Conservation (phyloP, 2,888 invertebrate genomes). For the Dilophus febrilis region DNA sequence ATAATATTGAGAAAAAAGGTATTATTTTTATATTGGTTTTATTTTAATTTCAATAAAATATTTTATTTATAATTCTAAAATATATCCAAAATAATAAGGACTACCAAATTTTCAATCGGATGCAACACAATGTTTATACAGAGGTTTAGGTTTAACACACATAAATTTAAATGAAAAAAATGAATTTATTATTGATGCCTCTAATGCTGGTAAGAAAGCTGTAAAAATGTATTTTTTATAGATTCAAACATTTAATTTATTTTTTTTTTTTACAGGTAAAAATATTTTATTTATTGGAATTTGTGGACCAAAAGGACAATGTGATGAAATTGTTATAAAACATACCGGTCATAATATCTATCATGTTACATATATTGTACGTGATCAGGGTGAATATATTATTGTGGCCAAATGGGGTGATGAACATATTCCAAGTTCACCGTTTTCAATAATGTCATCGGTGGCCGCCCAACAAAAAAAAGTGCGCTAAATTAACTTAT, state of each 20-base stretch:
- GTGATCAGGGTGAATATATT: conserved; percentile 77
- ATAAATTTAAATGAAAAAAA: conserved; percentile 22
- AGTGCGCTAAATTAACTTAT: too few relatives aligned
- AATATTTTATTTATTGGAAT: conserved; percentile 85
- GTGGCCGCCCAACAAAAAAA: too few relatives aligned
- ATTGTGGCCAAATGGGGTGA: conserved; percentile 87
- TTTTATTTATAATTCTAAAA: too few relatives aligned
- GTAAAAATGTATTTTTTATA: neutral
- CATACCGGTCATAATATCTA: conserved; percentile 76
- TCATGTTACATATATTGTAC: conserved; percentile 70
- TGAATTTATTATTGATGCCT: conserved; percentile 25
- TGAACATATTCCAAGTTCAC: conserved; percentile 82
- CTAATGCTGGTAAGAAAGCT: conserved; percentile 14
- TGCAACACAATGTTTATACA: too few relatives aligned
- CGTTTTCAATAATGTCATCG: too few relatives aligned
- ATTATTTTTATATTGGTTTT: too few relatives aligned
- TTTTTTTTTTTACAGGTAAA: conserved; percentile 53
- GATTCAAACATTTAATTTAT: neutral
- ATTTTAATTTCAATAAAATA: too few relatives aligned
- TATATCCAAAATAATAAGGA: too few relatives aligned
- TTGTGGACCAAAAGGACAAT: conserved; percentile 82
- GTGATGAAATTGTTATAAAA: conserved; percentile 79
- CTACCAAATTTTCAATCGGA: too few relatives aligned
- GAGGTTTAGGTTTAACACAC: conserved; percentile 20
- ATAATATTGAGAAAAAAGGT: too few relatives aligned